Percentiles rank a stretch among this genome's conserved stretches.
phyloP scores from a whole-genome alignment of 2,888 invertebrate species.

The Tenthredo notha region DNA sequence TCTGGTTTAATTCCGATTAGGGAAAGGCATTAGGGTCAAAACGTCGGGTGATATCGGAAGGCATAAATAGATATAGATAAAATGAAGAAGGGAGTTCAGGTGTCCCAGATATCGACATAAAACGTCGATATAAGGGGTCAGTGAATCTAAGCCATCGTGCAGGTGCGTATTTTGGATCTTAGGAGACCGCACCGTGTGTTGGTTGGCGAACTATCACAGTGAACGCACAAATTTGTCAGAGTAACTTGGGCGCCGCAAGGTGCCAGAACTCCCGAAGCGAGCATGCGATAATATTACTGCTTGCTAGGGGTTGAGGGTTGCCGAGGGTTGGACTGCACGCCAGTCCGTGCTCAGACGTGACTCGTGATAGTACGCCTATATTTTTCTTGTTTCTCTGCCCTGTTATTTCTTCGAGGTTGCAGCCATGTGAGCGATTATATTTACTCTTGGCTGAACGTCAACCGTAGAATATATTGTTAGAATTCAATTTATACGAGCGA shows the following conservation, averaged over 20 bases:
- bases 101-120: slow-evolving; percentile 27
- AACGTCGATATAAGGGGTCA: slow-evolving; percentile 5
- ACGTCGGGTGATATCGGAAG: background rate
- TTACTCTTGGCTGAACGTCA: slow-evolving; percentile 21
- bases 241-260: slow-evolving; percentile 33
- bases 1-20: background rate
- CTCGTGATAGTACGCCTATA: slow-evolving; percentile 65
- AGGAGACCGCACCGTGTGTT: slow-evolving; percentile 20
- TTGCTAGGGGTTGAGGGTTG: slow-evolving; percentile 27
- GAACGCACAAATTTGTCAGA: slow-evolving; percentile 41
- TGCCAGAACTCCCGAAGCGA: slow-evolving; percentile 61
- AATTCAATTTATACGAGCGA: slow-evolving; percentile 15
- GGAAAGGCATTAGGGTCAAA: background rate
- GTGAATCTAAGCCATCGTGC: background rate
- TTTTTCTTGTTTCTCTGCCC: background rate
- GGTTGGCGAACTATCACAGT: background rate
- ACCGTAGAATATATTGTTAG: background rate
- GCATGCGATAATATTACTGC: slow-evolving; percentile 63
- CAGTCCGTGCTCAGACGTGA: slow-evolving; percentile 75
- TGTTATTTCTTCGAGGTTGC: background rate
- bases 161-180: slow-evolving; percentile 35
- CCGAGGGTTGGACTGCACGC: slow-evolving; percentile 68
- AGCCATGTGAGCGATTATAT: slow-evolving; percentile 39
- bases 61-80: background rate
- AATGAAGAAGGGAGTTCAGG: background rate